Conservation (phyloP, 2,113 vertebrate genomes). For the Acanthochromis polyacanthus region DNA sequence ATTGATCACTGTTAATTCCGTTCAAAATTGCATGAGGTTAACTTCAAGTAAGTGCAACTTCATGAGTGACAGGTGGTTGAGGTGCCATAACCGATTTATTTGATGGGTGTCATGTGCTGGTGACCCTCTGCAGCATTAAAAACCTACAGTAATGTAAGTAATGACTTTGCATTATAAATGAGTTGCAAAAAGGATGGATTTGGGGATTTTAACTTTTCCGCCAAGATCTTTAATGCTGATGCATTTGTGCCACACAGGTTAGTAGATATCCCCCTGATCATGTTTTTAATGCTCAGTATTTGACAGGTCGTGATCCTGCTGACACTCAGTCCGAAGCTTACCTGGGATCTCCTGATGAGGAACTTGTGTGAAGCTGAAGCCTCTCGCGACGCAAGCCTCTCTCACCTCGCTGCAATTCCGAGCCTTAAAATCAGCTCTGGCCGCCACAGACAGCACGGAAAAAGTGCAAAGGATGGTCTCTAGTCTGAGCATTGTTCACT, state of each 20-base stretch:
- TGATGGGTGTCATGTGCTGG: not conserved
- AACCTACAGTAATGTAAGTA: not conserved
- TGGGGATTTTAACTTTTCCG: conserved; percentile 4
- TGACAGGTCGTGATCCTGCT: not conserved
- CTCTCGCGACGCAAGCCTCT: conserved; percentile 88
- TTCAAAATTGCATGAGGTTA: not conserved
- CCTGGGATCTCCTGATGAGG: conserved; percentile 94
- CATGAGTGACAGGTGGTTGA: conserved; percentile 70
- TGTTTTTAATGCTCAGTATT: too few relatives aligned
- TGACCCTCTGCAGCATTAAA: not conserved
- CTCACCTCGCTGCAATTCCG: conserved; percentile 92
- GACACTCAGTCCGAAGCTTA: conserved; percentile 75
- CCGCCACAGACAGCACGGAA: conserved; percentile 80
- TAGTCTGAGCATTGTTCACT: conserved; percentile 80
- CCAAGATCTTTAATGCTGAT: not conserved
- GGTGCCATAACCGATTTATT: not conserved
- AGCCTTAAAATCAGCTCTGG: conserved; percentile 86
- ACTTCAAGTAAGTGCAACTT: conserved; percentile 8
- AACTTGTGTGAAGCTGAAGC: conserved; percentile 91
- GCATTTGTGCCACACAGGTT: not conserved
- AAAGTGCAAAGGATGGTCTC: conserved; percentile 83
- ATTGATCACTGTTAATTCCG: not conserved
- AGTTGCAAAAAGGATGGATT: not conserved
- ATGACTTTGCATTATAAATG: conserved; percentile 18
- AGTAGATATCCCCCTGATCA: too few relatives aligned